A percentile compares a stretch with the other conserved stretches of the same genome.
These are phyloP conservation scores for Protomyctophum bolini DNA, from an alignment of 2,113 vertebrate genomes.

Conservation along the genomic window DNA sequence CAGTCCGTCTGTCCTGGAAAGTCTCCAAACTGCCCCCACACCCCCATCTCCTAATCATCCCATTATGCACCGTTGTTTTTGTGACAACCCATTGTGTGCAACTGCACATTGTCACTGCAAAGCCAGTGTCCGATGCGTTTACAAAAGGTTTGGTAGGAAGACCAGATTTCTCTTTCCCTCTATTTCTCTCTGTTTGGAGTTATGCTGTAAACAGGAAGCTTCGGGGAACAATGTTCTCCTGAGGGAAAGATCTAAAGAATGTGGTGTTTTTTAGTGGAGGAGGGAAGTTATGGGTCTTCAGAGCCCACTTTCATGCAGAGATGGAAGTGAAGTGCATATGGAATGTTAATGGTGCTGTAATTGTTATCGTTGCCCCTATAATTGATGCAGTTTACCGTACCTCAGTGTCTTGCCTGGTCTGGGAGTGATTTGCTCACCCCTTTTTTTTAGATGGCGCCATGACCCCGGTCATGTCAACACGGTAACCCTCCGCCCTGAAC, in stretches of 20 bases:
- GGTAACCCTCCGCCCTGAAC: constrained; percentile 3
- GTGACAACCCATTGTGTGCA: constrained; percentile 19
- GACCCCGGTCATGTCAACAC: constrained; percentile 63
- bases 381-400: constrained; percentile 62
- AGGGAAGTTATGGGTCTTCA: background rate
- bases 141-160: background rate
- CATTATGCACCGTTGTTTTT: constrained; percentile 26
- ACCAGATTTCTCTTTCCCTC: background rate
- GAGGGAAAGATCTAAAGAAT: constrained; percentile 11
- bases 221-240: constrained; percentile 63
- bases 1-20: background rate
- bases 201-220: constrained; percentile 74
- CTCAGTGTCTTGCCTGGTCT: constrained; percentile 26
- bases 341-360: constrained; percentile 61
- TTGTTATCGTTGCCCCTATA: constrained; percentile 40
- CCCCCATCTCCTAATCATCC: constrained; percentile 29
- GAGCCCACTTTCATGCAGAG: constrained; percentile 16
- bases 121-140: constrained; percentile 13
- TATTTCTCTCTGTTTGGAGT: constrained; percentile 36
- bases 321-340: constrained; percentile 29
- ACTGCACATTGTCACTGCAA: constrained; percentile 5
- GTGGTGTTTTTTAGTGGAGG: background rate
- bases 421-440: constrained; percentile 50
- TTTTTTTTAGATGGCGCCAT: constrained; percentile 20
- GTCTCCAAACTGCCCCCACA: constrained; percentile 16